phyloP scores from a whole-genome alignment of 2,113 vertebrate genomes.

The Heptranchias perlo region DNA sequence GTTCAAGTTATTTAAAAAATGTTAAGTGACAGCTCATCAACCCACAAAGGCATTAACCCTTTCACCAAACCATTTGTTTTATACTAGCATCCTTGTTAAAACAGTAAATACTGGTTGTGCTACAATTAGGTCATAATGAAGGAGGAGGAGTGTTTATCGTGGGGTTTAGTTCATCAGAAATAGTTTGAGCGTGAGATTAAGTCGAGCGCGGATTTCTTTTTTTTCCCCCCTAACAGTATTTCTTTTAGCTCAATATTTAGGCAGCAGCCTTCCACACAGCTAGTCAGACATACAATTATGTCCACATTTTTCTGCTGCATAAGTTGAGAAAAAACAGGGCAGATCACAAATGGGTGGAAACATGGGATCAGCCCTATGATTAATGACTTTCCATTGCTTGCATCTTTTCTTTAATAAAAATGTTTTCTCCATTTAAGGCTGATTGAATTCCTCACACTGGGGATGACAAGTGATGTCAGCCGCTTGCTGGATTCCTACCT shows the following conservation, averaged over 20 bases:
- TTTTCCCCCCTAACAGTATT: neutral
- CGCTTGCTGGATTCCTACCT: neutral
- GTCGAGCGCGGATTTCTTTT: neutral
- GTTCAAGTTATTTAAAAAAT: conserved; percentile 34
- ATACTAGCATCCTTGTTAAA: neutral
- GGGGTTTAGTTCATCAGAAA: neutral
- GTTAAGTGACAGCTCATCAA: conserved; percentile 30
- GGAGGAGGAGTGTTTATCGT: neutral
- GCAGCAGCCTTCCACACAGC: neutral
- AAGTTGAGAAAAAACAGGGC: conserved; percentile 19
- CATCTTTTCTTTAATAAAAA: neutral
- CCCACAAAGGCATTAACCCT: conserved; percentile 31
- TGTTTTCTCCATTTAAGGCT: neutral
- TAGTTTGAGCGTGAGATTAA: neutral
- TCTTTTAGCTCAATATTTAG: neutral
- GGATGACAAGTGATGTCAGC: no score
- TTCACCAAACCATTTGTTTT: neutral
- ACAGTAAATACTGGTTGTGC: neutral
- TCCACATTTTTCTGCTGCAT: neutral
- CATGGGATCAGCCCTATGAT: neutral
- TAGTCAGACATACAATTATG: neutral
- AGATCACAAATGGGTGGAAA: neutral
- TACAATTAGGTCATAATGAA: neutral
- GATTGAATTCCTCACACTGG: neutral
- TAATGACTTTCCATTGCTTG: neutral